phyloP scores from a whole-genome alignment of 2,888 invertebrate genomes.

The Hypena proboscidalis region DNA sequence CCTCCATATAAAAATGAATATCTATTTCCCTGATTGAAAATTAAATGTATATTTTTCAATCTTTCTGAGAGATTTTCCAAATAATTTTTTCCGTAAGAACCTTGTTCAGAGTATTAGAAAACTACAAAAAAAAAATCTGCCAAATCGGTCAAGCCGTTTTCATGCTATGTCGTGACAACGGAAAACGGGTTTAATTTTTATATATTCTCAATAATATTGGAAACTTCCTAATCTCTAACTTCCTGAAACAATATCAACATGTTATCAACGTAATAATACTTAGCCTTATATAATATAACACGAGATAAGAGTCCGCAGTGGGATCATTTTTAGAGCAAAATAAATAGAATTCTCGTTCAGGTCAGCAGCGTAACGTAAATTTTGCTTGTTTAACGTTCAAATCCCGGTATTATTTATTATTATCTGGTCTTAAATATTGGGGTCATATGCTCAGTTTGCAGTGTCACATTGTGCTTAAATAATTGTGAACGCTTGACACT shows the following conservation, averaged over 20 bases:
- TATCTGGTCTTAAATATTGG: slow-evolving; percentile 11
- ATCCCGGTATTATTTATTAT: slow-evolving; percentile 11
- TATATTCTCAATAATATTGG: neutral
- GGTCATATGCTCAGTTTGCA: slow-evolving; percentile 13
- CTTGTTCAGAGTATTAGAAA: no score
- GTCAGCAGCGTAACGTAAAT: slow-evolving; percentile 10
- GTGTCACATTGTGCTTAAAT: slow-evolving; percentile 24
- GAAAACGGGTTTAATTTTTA: no score
- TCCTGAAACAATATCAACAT: slow-evolving; percentile 18
- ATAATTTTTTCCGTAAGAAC: no score
- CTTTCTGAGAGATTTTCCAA: no score
- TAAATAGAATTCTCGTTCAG: slow-evolving; percentile 13
- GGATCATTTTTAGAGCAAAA: slow-evolving; percentile 14
- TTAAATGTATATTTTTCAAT: no score
- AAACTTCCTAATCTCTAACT: slow-evolving; percentile 7
- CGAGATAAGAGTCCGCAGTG: slow-evolving; percentile 13
- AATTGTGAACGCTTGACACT: slow-evolving; percentile 28
- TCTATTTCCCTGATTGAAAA: no score
- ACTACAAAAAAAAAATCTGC: no score
- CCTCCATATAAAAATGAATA: no score
- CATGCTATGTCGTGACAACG: no score
- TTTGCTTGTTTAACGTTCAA: neutral
- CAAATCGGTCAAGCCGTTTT: no score
- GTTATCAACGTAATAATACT: slow-evolving; percentile 17
- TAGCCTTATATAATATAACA: slow-evolving; percentile 10